phyloP scores from a whole-genome alignment of 2,888 invertebrate species.

The Eristalinus aeneus region DNA sequence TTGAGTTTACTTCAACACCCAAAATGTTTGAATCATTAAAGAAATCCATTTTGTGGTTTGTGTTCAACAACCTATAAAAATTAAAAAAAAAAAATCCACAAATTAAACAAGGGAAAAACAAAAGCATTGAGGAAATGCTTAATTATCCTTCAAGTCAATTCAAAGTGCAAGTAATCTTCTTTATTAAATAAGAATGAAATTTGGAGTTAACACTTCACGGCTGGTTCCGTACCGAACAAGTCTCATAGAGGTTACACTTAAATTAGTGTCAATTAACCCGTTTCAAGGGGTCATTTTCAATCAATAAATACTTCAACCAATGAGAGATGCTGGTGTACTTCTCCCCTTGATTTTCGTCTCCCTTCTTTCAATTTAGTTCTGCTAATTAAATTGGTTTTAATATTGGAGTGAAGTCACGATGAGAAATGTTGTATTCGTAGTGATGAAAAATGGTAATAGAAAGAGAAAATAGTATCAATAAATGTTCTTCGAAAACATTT shows the following conservation, averaged over 20 bases:
- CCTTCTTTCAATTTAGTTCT: constrained; percentile 17
- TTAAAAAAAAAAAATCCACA: neutral
- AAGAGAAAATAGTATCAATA: neutral
- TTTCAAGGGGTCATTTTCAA: constrained; percentile 80
- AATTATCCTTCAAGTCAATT: neutral
- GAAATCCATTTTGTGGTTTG: constrained; percentile 44
- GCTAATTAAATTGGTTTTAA: constrained; percentile 66
- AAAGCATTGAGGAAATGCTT: neutral
- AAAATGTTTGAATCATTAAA: neutral
- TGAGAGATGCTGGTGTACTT: constrained; percentile 38
- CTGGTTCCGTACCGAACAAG: constrained; percentile 20
- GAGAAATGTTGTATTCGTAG: constrained; percentile 20
- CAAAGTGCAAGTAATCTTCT: constrained; percentile 1
- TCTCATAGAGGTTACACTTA: constrained; percentile 73
- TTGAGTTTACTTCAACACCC: neutral
- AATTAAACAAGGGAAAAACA: neutral
- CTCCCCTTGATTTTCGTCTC: neutral
- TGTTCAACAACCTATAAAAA: neutral
- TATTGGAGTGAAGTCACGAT: constrained; percentile 51
- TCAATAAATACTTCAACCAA: constrained; percentile 49
- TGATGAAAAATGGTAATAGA: neutral
- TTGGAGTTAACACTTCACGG: constrained; percentile 33
- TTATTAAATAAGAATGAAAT: constrained; percentile 1
- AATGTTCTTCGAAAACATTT: neutral
- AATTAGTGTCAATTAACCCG: constrained; percentile 81